Evolutionary conservation across 2,113 vertebrate species (phyloP).

Genomic region (Coracopsis vasa): DNA sequence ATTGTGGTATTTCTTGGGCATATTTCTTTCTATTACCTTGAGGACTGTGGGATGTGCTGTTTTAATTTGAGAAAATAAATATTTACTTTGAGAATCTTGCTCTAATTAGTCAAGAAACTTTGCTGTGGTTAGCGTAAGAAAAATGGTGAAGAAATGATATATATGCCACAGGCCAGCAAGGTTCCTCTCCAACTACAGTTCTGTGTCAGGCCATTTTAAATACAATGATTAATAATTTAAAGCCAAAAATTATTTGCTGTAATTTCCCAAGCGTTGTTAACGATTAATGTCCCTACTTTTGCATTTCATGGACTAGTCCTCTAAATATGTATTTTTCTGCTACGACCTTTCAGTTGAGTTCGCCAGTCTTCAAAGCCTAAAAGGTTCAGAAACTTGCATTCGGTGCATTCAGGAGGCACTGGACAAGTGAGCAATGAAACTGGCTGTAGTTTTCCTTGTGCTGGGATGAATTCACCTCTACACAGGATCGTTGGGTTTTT

Average conservation of each 20-base stretch:
- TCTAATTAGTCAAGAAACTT: neutral
- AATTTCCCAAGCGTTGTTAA: neutral
- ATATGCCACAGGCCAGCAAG: neutral
- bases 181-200: neutral
- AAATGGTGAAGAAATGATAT: neutral
- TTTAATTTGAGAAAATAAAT: neutral
- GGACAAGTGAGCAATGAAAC: neutral
- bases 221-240: neutral
- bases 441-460: neutral
- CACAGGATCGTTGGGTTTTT: rapidly evolving
- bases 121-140: neutral
- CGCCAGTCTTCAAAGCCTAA: neutral
- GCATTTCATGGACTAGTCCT: neutral
- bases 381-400: neutral
- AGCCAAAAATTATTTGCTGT: neutral
- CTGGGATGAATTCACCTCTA: neutral
- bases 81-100: neutral
- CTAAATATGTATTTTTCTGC: neutral
- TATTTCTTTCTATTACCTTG: neutral
- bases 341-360: neutral
- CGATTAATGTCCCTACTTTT: neutral
- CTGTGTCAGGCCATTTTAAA: neutral
- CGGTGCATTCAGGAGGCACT: rapidly evolving
- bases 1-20: neutral
- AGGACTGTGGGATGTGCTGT: neutral